Base-by-base conservation (phyloP, 2,888 invertebrate species). In the Proisotoma minuta region DNA sequence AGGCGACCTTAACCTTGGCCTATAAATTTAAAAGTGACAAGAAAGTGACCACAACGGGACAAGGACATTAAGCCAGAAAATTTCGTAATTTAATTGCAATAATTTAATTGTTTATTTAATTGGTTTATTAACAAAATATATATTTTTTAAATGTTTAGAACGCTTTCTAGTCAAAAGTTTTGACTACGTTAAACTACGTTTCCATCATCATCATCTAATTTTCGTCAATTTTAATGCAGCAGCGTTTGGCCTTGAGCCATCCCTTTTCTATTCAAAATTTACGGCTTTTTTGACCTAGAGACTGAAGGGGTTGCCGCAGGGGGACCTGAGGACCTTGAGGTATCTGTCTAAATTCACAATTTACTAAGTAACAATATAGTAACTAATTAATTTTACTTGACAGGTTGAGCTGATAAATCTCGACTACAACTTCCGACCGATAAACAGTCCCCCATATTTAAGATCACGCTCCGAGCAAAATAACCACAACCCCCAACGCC, bases 221-320 rank as follows among this genome's bases (percentile, higher is more conserved):
- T n/a, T n/a, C n/a, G n/a, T n/a, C n/a, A n/a, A n/a, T n/a, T n/a
- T n/a, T n/a, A n/a, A n/a, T n/a, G n/a, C n/a, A n/a, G n/a, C n/a
- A n/a, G n/a, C 43, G 43, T 43, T 34, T 43, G 43, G 43, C 43
- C 43, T 43, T 43, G 43, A 5, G 43, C 43, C 43, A 43, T 15
- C 5, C 5, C 20, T 18, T 18, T 18, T 23, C 26, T 24, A 18
- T 27, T 22, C 71, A 71, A 71, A 65, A 70, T 71, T 69, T 71
- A 70, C 71, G 69, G 71, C 34, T 66, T 71, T 60, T 70, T 66
- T 57, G 62, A 62, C 27, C 51, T 56, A 51, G 22, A 2, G 10
- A 56, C 49, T 29, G 39, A 61, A 48, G 48, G 49, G 43, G 61
- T 50, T 28, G 39, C 27, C 40, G 50, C 34, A 23, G 65, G 51